Base-by-base conservation (phyloP, 2,888 invertebrate species). In the Pheosia tremula region DNA sequence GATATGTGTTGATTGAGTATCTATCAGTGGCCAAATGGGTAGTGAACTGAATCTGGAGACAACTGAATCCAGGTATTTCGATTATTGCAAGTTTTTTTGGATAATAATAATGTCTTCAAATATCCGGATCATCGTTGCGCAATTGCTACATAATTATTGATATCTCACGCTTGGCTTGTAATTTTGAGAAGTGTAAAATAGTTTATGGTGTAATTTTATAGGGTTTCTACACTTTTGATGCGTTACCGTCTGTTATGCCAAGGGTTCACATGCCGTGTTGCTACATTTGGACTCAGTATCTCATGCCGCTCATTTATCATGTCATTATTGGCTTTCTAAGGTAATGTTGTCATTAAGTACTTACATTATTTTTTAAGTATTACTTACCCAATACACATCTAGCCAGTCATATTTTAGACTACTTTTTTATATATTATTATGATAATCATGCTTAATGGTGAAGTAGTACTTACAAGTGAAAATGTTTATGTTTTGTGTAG, bases 1-100 rank as follows among this genome's bases (percentile, higher is more conserved):
- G 82, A 75, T 84, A 84, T 84, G 84, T 82, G 75, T 74, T 70
- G 76, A 91, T 94, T 67, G 94, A 95, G 64, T 94, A 94, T 50
- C 85, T 72, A 74, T 68, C 63, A 78, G 81, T 81, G 81, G 73
- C 78, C 90, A 89, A 89, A 93, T 93, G 93, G 92, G 85, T 85
- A 91, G 86, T 86, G 90, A 92, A 89, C 75, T 90, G 75, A 87
- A 88, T 72, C 69, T 87, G 67, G 78, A 85, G 63, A 79, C 84
- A 60, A 75, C 86, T 71, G 84, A 86, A 81, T 81, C 90, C 89
- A 89, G 91, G 92, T 93, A 81, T 57, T 37, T 67, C 56, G 49
- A 60, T 66, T 61, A 56, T 57, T 65, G 63, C 58, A 63, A 67
- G 61, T 61, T 61, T 71, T 65, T 53, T 62, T 38, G n/a, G n/a